phyloP scores from a whole-genome alignment of 2,113 vertebrate species.

The Gobius niger region DNA sequence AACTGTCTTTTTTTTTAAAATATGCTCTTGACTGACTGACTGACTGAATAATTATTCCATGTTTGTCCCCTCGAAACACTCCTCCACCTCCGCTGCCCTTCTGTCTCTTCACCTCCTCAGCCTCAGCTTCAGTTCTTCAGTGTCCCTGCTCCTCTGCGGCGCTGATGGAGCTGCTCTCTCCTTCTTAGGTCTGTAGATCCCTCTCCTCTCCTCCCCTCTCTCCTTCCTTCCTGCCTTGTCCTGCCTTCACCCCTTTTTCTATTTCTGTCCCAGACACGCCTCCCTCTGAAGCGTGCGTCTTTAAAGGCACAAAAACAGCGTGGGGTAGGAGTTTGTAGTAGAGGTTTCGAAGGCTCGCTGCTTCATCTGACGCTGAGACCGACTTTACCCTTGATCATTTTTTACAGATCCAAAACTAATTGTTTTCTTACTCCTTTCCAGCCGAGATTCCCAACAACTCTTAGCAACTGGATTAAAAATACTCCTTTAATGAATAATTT shows the following conservation, averaged over 20 bases:
- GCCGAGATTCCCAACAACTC: too few species aligned
- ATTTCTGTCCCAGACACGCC: background rate
- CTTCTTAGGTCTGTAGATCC: background rate
- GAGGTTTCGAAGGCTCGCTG: too few species aligned
- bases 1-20: too few species aligned
- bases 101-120: background rate
- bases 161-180: background rate
- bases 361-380: too few species aligned
- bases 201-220: background rate
- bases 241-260: background rate
- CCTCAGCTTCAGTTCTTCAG: background rate
- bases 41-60: too few species aligned
- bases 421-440: too few species aligned
- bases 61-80: background rate
- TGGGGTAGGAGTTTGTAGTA: background rate
- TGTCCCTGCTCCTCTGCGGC: background rate
- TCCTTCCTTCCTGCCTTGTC: background rate
- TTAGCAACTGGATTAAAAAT: too few species aligned
- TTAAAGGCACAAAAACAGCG: background rate
- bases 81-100: background rate
- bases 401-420: too few species aligned
- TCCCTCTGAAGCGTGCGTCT: background rate
- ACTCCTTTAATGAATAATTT: too few species aligned
- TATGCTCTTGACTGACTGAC: too few species aligned
- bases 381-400: too few species aligned